phyloP scores from a whole-genome alignment of 2,797 vertebrate species.

The Onychomys leucogaster region DNA sequence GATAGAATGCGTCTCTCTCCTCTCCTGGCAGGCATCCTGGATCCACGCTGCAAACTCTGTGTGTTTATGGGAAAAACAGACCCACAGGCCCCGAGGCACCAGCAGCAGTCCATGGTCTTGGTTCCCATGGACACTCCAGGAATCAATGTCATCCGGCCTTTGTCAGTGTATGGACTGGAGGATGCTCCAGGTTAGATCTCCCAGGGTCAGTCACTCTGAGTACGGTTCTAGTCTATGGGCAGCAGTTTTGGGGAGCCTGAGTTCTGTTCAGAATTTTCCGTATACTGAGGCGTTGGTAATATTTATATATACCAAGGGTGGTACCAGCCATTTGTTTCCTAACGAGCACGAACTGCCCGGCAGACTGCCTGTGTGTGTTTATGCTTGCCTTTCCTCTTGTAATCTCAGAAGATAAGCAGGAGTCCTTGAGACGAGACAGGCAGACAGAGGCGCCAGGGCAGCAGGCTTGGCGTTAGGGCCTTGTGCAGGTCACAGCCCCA shows the following conservation, averaged over 20 bases:
- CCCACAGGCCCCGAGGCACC: slow-evolving; percentile 78
- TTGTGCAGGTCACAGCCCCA: not conserved
- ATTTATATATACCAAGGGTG: too few species aligned
- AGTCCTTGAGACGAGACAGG: not conserved
- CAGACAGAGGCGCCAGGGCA: not conserved
- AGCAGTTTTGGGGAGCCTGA: not conserved
- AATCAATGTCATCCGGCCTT: slow-evolving; percentile 78
- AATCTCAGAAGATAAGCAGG: not conserved
- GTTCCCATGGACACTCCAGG: slow-evolving; percentile 84
- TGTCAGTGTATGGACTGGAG: slow-evolving; percentile 80
- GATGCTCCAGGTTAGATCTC: slow-evolving; percentile 73
- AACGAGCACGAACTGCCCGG: fast-evolving
- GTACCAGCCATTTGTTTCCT: not conserved
- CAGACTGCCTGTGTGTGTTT: not conserved
- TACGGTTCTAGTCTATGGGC: not conserved
- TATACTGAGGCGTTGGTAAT: not conserved
- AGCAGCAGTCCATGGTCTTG: slow-evolving; percentile 84
- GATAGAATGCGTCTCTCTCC: not conserved
- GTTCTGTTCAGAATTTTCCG: not conserved
- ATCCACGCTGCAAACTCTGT: slow-evolving; percentile 83
- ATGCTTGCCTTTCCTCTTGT: not conserved
- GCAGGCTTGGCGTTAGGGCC: not conserved
- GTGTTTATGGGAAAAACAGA: slow-evolving; percentile 87
- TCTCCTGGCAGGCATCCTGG: slow-evolving; percentile 79
- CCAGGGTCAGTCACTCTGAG: fast-evolving